A percentile compares a stretch with the other conserved stretches of the same genome.
phyloP scores from a whole-genome alignment of 2,113 vertebrate genomes.

The Ginglymostoma cirratum region DNA sequence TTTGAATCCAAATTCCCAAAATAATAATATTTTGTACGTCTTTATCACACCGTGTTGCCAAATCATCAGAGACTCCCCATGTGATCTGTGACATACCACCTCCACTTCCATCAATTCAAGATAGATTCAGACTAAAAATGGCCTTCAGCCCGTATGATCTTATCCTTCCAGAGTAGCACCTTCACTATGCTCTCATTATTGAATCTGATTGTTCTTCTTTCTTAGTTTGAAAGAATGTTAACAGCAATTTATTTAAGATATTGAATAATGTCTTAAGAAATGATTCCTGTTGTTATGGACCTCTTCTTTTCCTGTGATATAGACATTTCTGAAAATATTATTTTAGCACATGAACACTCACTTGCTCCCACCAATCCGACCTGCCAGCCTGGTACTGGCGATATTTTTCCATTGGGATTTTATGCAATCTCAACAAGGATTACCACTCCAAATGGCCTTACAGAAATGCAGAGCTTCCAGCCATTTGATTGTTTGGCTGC shows the following conservation, averaged over 20 bases:
- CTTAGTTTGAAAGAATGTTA: background rate
- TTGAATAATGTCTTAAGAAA: background rate
- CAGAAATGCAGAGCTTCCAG: too few relatives aligned
- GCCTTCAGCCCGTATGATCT: background rate
- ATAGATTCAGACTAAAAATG: background rate
- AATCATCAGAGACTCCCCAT: background rate
- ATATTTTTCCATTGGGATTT: too few relatives aligned
- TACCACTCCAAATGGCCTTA: too few relatives aligned
- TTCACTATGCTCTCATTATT: background rate
- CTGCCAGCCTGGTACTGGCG: too few relatives aligned
- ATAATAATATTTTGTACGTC: too few relatives aligned
- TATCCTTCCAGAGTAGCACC: background rate
- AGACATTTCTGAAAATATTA: background rate
- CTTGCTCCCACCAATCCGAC: too few relatives aligned
- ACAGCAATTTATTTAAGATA: background rate
- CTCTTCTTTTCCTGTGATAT: background rate
- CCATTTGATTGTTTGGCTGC: too few relatives aligned
- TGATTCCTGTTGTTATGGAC: too few relatives aligned
- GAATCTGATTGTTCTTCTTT: background rate
- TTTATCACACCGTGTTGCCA: background rate
- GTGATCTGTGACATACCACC: background rate
- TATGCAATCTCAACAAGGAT: too few relatives aligned
- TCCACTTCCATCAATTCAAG: background rate
- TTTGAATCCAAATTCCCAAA: too few relatives aligned
- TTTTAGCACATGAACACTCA: background rate